These are phyloP conservation scores for Typhlomys cinereus DNA, from an alignment of 2,113 vertebrate species.

Conservation along the genomic window DNA sequence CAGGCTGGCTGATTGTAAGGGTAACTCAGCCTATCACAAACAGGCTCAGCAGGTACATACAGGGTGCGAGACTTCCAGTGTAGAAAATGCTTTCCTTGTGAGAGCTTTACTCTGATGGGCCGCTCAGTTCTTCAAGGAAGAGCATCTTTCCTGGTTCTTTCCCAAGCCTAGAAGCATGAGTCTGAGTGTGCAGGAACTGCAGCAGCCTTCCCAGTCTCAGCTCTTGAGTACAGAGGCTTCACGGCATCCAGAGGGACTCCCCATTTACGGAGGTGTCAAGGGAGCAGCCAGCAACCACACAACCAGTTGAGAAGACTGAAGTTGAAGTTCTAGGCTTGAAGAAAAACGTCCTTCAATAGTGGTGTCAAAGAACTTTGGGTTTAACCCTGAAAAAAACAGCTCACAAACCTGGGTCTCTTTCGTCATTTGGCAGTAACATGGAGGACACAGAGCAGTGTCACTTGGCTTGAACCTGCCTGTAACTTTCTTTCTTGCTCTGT, in stretches of 20 bases:
- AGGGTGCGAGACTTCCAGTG: background rate
- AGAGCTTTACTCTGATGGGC: background rate
- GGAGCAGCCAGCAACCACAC: background rate
- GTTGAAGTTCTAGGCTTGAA: background rate
- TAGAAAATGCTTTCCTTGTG: background rate
- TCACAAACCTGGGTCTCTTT: background rate
- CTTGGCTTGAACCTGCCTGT: background rate
- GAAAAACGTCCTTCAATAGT: background rate
- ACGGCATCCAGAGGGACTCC: background rate
- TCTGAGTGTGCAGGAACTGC: background rate
- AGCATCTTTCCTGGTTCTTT: background rate
- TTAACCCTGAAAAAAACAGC: background rate
- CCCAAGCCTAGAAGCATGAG: background rate
- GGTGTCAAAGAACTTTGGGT: background rate
- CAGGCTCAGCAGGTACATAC: background rate
- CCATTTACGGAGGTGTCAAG: background rate
- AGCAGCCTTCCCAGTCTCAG: background rate
- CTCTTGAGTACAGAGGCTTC: background rate
- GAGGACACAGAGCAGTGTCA: background rate
- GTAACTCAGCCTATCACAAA: background rate
- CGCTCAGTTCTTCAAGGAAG: background rate
- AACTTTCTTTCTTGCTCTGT: slow-evolving; percentile 61
- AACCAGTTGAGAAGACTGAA: background rate
- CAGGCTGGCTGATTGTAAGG: background rate
- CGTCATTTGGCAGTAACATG: background rate